These are phyloP conservation scores for Caenorhabditis afra DNA, from an alignment of 2,888 invertebrate genomes.

Conservation along the genomic window DNA sequence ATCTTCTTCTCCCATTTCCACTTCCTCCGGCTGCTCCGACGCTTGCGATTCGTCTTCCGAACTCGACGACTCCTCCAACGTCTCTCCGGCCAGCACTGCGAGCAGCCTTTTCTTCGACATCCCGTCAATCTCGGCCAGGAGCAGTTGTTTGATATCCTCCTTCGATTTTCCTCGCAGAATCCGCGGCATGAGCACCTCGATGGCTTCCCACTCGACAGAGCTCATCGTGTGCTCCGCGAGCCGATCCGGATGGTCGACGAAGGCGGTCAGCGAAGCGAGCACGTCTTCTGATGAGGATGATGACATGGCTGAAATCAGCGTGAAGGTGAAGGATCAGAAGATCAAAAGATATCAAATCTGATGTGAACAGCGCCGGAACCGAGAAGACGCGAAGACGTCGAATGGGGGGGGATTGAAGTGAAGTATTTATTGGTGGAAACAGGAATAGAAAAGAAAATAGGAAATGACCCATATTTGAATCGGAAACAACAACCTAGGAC, in stretches of 20 bases:
- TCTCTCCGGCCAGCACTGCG: constrained; percentile 47
- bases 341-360: no score
- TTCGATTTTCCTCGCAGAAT: constrained; percentile 47
- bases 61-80: constrained; percentile 50
- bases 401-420: no score
- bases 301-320: background rate
- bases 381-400: no score
- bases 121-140: constrained; percentile 53
- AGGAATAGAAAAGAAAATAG: background rate
- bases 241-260: constrained; percentile 46
- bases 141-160: constrained; percentile 48
- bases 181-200: constrained; percentile 49
- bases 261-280: constrained; percentile 23
- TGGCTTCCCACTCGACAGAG: constrained; percentile 44
- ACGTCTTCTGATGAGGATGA: background rate
- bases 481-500: no score
- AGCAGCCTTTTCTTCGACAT: constrained; percentile 53
- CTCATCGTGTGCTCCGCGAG: constrained; percentile 51
- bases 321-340: background rate
- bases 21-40: constrained; percentile 43
- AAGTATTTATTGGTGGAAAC: background rate
- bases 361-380: no score
- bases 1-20: constrained; percentile 21
- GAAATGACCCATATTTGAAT: constrained; percentile 7
- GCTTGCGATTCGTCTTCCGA: constrained; percentile 46